Evolutionary conservation across 2,113 vertebrate genomes (phyloP).

Genomic region (Coturnix japonica): DNA sequence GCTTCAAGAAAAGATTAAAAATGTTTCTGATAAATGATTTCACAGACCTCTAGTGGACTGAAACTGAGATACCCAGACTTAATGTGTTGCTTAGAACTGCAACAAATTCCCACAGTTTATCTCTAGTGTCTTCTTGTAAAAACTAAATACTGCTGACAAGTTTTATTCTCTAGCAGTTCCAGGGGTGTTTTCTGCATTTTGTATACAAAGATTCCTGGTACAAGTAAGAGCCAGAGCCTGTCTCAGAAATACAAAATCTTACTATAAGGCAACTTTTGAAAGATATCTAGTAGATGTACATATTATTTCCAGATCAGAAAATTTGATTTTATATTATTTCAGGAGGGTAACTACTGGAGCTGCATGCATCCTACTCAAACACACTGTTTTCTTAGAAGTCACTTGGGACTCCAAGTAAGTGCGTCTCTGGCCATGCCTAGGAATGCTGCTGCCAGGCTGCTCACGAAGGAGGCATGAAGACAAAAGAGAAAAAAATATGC

Average conservation of each 20-base stretch:
- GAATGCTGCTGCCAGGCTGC: neutral
- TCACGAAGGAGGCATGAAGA: neutral
- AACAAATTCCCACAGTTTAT: constrained; percentile 6
- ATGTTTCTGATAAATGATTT: neutral
- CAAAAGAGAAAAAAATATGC: neutral
- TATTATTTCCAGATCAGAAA: neutral
- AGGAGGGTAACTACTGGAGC: neutral
- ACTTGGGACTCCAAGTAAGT: neutral
- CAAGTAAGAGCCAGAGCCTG: neutral
- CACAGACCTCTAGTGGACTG: constrained; percentile 22
- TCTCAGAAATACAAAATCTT: neutral
- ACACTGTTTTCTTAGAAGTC: neutral
- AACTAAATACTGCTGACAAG: neutral
- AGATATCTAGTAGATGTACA: neutral
- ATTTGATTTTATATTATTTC: neutral
- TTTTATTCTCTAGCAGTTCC: neutral
- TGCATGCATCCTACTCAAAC: neutral
- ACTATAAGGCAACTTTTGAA: neutral
- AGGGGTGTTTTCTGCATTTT: neutral
- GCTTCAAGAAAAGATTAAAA: constrained; percentile 26
- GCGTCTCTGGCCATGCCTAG: neutral
- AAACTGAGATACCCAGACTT: constrained; percentile 9
- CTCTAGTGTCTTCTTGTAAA: neutral
- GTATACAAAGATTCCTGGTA: neutral
- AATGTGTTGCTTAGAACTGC: neutral